Percentiles rank a stretch among this genome's conserved stretches.
These are phyloP conservation scores for Echeneis naucrates DNA, from an alignment of 2,797 vertebrate genomes.

Conservation along the genomic window DNA sequence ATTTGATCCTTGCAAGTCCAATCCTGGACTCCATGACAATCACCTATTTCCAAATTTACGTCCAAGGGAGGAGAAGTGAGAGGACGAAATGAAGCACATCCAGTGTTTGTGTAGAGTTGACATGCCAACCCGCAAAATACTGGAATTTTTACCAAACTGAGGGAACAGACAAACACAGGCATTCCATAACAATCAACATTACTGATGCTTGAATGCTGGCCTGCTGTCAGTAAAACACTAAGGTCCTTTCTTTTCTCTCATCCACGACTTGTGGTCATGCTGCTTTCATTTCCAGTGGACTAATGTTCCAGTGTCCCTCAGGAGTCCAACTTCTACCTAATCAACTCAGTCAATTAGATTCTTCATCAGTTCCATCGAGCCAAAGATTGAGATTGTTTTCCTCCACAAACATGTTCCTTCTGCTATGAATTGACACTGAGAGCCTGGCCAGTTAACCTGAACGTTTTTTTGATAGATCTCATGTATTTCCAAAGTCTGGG, in stretches of 20 bases:
- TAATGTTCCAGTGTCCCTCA: background rate
- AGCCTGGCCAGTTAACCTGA: background rate
- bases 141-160: constrained; percentile 7
- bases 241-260: background rate
- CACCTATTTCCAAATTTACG: too few relatives aligned
- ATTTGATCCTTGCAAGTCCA: background rate
- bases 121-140: background rate
- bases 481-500: background rate
- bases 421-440: background rate
- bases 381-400: constrained; percentile 3
- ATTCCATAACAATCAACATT: background rate
- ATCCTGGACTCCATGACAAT: constrained; percentile 5
- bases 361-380: background rate
- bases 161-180: background rate
- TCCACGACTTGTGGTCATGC: background rate
- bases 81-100: background rate
- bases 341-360: constrained; percentile 1
- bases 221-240: background rate
- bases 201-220: background rate
- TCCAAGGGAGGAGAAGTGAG: background rate
- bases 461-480: background rate
- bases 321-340: constrained; percentile 17
- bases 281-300: constrained; percentile 12
- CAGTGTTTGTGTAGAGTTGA: constrained; percentile 5
- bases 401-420: background rate